Conservation (phyloP, 2,797 vertebrate genomes). For the Acanthis flammea region DNA sequence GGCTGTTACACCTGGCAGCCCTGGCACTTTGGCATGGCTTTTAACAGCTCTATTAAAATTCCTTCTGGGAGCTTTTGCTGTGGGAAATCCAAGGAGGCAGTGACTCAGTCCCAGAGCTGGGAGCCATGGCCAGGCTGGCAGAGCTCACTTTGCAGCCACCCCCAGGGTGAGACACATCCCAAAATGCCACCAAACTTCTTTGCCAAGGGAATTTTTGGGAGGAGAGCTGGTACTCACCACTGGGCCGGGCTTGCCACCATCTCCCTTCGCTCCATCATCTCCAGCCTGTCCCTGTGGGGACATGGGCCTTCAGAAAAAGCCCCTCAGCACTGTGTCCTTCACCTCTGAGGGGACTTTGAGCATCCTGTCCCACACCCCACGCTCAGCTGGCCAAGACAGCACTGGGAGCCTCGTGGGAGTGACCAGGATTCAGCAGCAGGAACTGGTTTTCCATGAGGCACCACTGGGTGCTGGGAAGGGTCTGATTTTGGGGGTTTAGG, state of each 20-base stretch:
- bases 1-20: background rate
- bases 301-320: background rate
- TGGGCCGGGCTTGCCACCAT: constrained; percentile 74
- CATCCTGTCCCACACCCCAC: background rate
- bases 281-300: constrained; percentile 77
- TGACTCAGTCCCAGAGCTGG: background rate
- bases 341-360: rapidly evolving
- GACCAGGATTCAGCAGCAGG: rapidly evolving
- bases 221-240: constrained; percentile 65
- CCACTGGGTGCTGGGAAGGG: background rate
- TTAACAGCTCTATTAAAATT: background rate
- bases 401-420: rapidly evolving
- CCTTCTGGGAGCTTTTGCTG: background rate
- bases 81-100: background rate
- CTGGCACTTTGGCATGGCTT: rapidly evolving
- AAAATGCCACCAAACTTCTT: background rate
- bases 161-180: background rate
- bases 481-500: background rate
- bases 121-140: background rate
- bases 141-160: background rate
- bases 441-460: background rate
- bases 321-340: rapidly evolving
- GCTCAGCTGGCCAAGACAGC: background rate
- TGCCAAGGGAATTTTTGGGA: background rate
- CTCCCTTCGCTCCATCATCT: constrained; percentile 76